A percentile compares a stretch with the other conserved stretches of the same genome.
phyloP scores from a whole-genome alignment of 2,888 invertebrate species.

The Nymphalis c-album region DNA sequence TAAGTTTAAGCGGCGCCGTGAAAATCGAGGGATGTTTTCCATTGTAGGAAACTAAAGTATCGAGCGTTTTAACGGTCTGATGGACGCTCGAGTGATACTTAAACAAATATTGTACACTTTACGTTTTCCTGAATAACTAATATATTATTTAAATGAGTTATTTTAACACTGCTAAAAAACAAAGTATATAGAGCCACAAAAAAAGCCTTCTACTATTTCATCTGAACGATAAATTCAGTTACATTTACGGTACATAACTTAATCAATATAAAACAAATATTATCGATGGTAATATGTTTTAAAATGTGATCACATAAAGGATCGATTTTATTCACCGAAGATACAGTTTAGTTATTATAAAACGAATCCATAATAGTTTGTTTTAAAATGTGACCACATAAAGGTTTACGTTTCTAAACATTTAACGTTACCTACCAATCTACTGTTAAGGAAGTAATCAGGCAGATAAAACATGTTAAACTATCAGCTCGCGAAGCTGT shows the following conservation, averaged over 20 bases:
- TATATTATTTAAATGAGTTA: neutral
- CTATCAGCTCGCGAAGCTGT: neutral
- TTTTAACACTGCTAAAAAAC: too few relatives aligned
- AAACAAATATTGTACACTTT: conserved; percentile 17
- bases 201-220: neutral
- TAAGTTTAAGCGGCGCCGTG: conserved; percentile 40
- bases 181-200: neutral
- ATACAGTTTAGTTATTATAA: too few relatives aligned
- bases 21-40: conserved; percentile 31
- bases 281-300: too few relatives aligned
- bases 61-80: conserved; percentile 36
- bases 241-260: too few relatives aligned
- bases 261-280: too few relatives aligned
- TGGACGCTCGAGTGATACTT: conserved; percentile 33
- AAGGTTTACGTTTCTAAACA: neutral
- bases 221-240: too few relatives aligned
- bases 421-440: neutral
- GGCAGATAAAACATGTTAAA: neutral
- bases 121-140: neutral
- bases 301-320: too few relatives aligned
- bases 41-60: conserved; percentile 32
- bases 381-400: neutral
- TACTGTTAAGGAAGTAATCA: conserved; percentile 5
- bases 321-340: too few relatives aligned
- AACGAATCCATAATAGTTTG: too few relatives aligned